Conservation (phyloP, 1,140 invertebrate genomes). For the Campoletis sonorensis region DNA sequence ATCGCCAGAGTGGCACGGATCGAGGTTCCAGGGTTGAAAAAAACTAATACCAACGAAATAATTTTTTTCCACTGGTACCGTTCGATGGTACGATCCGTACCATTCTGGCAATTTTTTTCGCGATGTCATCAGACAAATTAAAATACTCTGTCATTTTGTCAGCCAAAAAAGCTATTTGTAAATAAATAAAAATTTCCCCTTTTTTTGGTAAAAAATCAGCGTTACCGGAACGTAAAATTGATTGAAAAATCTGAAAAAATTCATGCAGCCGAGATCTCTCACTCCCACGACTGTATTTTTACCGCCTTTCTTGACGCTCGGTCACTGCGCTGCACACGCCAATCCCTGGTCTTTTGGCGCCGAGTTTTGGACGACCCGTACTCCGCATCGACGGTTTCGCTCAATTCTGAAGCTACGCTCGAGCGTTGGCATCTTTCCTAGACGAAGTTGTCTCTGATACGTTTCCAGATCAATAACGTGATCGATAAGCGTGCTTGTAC, state of each 20-base stretch:
- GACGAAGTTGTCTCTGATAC: neutral
- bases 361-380: neutral
- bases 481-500: slow-evolving; percentile 11
- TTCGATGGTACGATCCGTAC: too few relatives aligned
- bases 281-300: neutral
- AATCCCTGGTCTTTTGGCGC: neutral
- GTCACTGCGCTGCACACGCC: neutral
- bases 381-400: neutral
- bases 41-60: too few relatives aligned
- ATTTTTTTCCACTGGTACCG: too few relatives aligned
- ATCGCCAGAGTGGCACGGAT: neutral
- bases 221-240: too few relatives aligned
- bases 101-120: too few relatives aligned
- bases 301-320: neutral
- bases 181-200: too few relatives aligned
- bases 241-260: neutral
- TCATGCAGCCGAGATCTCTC: neutral
- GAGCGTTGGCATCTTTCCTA: neutral
- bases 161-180: too few relatives aligned
- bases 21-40: too few relatives aligned
- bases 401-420: neutral
- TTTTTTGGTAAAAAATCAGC: too few relatives aligned
- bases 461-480: neutral
- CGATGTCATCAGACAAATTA: too few relatives aligned
- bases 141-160: too few relatives aligned